phyloP scores from a whole-genome alignment of 1,140 invertebrate species.

The Hyposmocoma kahamanoa region DNA sequence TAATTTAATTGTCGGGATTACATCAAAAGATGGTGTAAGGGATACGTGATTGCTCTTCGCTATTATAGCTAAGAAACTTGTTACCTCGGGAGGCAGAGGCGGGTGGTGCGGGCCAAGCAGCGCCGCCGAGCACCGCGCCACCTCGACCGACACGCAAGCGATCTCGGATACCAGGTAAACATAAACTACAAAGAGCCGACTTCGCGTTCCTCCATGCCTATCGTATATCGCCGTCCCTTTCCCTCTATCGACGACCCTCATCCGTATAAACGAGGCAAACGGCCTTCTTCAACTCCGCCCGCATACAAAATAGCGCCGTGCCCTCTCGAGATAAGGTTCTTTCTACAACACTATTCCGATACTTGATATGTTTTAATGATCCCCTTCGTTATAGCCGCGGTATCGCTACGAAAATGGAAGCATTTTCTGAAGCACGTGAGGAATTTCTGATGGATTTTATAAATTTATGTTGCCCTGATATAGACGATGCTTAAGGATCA shows the following conservation, averaged over 20 bases:
- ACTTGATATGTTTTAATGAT: slow-evolving; percentile 23
- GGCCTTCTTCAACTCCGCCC: slow-evolving; percentile 14
- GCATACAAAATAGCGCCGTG: slow-evolving; percentile 15
- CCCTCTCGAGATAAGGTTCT: slow-evolving; percentile 20
- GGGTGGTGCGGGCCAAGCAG: slow-evolving; percentile 13
- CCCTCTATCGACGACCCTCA: slow-evolving; percentile 28
- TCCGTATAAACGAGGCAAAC: slow-evolving; percentile 25
- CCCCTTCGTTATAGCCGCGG: slow-evolving; percentile 19
- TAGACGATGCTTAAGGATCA: slow-evolving; percentile 63
- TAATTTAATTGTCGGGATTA: too few relatives aligned
- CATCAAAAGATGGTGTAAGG: too few relatives aligned
- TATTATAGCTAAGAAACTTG: slow-evolving; percentile 6
- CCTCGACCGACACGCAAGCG: slow-evolving; percentile 67
- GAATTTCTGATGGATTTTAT: slow-evolving; percentile 51
- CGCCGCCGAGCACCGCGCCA: slow-evolving; percentile 46
- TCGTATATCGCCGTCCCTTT: slow-evolving; percentile 28
- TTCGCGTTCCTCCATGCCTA: slow-evolving; percentile 22
- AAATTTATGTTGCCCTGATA: slow-evolving; percentile 58
- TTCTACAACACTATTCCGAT: slow-evolving; percentile 9
- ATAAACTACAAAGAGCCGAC: slow-evolving; percentile 26
- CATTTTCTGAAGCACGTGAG: slow-evolving; percentile 39
- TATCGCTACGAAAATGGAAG: slow-evolving; percentile 41
- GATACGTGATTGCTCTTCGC: too few relatives aligned
- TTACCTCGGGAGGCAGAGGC: slow-evolving; percentile 10
- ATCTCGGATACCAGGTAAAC: slow-evolving; percentile 57